Base-by-base conservation (phyloP, 2,113 vertebrate species). In the Poeciliopsis prolifica region DNA sequence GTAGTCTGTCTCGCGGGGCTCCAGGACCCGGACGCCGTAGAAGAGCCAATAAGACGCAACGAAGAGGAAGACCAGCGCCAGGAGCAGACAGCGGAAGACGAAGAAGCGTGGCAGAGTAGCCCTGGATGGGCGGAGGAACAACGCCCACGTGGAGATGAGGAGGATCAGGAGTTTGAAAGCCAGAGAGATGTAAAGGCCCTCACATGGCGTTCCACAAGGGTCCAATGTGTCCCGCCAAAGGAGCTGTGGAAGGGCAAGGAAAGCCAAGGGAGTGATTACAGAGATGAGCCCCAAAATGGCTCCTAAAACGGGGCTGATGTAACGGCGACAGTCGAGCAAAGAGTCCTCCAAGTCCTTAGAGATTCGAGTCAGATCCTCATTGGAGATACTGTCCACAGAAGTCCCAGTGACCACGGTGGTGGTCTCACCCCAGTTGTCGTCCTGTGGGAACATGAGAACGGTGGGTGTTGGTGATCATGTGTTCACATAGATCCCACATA, bases 381-480 rank as follows among this genome's bases (percentile, higher is more conserved):
- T 96, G 0, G 97, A 98, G 86, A 96, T 91, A 92, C 97, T 98
- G 94, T 97, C 96, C 89, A 97, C 97, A 0, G 97, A 98, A 0
- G 97, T 97, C 35, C 96, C 97, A 0, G 96, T 98, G 75, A 97
- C 96, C 60, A 97, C 96, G 0, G 97, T 98, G 26, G 96, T 96
- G 0, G 96, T 97, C 90, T 97, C 97, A 0, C 96, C 97, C 96
- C 97, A 98, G 94, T 97, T 97, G 90, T 97, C 96, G 0, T 97
- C 97, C 97, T 98, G 77, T 31, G 17, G 26, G 30, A 8, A 69
- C 22, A 66, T 13, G 5, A 26, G 29, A 42, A 19, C n/a, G 61
- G 35, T 37, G 35, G 26, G 37, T 6, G 74, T 42, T 35, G 51
- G 68, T 19, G 40, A 1, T 0, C 2, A 15, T 48, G 2, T 1